Evolutionary conservation across 2,888 invertebrate species (phyloP), one percentile per base, ranked within the genome.

Genomic region (Cylloceria caligata): DNA sequence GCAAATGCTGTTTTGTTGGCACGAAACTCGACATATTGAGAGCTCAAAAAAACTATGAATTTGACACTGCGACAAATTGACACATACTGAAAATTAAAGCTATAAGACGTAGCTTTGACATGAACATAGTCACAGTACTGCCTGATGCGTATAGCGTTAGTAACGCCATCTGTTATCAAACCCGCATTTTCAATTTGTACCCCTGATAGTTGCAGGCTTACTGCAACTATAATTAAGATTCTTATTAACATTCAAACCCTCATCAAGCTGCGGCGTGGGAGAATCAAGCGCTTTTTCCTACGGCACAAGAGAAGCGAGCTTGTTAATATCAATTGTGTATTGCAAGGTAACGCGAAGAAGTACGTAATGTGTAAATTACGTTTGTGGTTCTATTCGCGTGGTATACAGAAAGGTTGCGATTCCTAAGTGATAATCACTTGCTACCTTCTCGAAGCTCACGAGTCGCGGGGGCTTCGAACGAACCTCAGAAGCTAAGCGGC

Each of bases 391-490:
- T n/a, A 34, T 49, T n/a, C 30, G 34, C 9, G 13, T 24, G 13
- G 7, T 13, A 30, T 3, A 49, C 36, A 45, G 45, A 45, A 80
- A 80, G 80, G 69, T 68, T 64, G 69, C 21, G n/a, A 45, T 57
- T 27, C 30, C 57, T 55, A 11, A 27, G 57, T 13, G 19, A 27
- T 42, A 13, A 60, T 42, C 55, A 36, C 34, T 3, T 24, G 52
- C 16, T 21, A 55, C 9, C 55, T 16, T 2, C 19, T 60, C 42
- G 57, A n/a, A 57, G 21, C 36, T 57, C 19, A n/a, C 60, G 72
- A 60, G 57, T 68, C 76, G 68, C 68, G 45, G 57, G 68, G 30
- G 45, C 76, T 57, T 42, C 72, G 47, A 60, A 57, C 57, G 39
- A 47, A 68, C 39, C 21, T 52, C 45, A 36, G 72, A 71, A 42